Conservation (phyloP, 2,888 invertebrate genomes). For the Candidula unifasciata region DNA sequence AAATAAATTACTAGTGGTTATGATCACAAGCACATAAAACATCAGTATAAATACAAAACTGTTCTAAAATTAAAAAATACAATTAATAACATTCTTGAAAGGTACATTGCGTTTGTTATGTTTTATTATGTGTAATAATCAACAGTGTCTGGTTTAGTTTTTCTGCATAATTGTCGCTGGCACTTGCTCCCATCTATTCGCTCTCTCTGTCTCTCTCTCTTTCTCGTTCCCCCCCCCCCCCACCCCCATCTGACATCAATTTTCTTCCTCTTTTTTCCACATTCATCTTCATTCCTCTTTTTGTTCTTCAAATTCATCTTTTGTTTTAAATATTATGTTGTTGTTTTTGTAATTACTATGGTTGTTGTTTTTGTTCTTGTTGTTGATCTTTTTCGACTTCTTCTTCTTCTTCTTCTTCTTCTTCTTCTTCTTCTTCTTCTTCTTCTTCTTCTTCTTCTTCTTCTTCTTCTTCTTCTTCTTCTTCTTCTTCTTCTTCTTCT, state of each 20-base stretch:
- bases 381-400: no score
- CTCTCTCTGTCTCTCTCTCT: neutral
- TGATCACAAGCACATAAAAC: no score
- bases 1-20: no score
- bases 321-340: no score
- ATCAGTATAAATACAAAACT: no score
- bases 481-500: neutral
- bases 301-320: neutral
- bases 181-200: neutral
- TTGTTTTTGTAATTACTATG: no score
- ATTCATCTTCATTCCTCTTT: neutral
- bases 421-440: neutral
- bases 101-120: no score
- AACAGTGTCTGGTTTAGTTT: neutral
- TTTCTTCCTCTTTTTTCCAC: neutral
- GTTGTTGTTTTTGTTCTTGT: no score
- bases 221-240: neutral
- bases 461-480: neutral
- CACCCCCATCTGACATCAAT: no score
- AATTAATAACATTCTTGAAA: no score
- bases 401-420: neutral
- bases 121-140: neutral
- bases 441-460: neutral
- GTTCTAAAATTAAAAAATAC: no score
- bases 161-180: neutral